phyloP scores from a whole-genome alignment of 2,888 invertebrate species.

The Nymphalis polychloros region DNA sequence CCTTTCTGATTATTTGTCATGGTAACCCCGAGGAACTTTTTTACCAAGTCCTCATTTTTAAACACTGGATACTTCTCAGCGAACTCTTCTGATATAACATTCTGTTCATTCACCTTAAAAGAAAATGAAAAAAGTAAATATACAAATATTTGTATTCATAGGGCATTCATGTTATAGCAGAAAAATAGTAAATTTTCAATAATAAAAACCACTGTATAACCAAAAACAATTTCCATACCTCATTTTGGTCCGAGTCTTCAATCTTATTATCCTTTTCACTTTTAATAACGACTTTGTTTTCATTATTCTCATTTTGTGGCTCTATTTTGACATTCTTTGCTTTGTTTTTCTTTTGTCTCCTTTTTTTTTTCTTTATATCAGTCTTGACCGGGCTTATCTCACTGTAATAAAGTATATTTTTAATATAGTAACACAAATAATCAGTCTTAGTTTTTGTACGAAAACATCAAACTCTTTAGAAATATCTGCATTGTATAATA shows the following conservation, averaged over 20 bases:
- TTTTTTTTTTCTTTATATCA: slow-evolving; percentile 11
- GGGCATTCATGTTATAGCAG: no score
- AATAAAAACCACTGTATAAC: no score
- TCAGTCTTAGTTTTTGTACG: no score
- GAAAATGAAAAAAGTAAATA: background rate
- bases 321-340: background rate
- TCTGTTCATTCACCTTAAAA: slow-evolving; percentile 6
- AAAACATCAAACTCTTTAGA: no score
- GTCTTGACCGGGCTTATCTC: slow-evolving; percentile 6
- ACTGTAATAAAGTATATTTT: background rate
- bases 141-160: no score
- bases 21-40: slow-evolving; percentile 55
- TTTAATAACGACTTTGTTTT: background rate
- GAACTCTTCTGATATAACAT: slow-evolving; percentile 38
- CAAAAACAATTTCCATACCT: no score
- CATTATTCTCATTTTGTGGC: background rate
- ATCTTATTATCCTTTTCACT: background rate
- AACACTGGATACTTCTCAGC: slow-evolving; percentile 57
- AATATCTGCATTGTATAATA: no score
- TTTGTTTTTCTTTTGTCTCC: background rate
- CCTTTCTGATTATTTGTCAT: slow-evolving; percentile 75
- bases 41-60: slow-evolving; percentile 54
- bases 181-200: no score
- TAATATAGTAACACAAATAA: background rate
- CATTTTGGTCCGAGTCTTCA: no score